These are phyloP conservation scores for Cirrhinus mrigala DNA, from an alignment of 2,797 vertebrate genomes.

Conservation along the genomic window DNA sequence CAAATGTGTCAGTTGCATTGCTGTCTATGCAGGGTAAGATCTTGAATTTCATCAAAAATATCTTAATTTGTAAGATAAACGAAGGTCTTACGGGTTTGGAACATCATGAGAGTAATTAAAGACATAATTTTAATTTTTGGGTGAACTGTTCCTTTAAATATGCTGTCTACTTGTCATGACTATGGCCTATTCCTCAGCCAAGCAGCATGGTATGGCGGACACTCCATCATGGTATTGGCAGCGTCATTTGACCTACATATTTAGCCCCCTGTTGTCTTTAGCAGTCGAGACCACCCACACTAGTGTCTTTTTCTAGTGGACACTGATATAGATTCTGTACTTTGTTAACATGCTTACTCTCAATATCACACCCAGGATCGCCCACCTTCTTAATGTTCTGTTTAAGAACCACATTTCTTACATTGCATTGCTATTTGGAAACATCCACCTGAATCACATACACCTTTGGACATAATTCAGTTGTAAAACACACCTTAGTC, in stretches of 20 bases:
- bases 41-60: too few relatives aligned
- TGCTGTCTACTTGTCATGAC: neutral
- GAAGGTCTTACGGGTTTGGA: too few relatives aligned
- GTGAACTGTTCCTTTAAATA: neutral
- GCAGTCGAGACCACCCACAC: slow-evolving; percentile 40
- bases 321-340: neutral
- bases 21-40: too few relatives aligned
- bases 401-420: neutral
- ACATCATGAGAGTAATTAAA: too few relatives aligned
- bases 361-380: neutral
- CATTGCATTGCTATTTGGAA: neutral
- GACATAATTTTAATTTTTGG: too few relatives aligned
- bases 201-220: neutral
- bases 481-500: neutral
- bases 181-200: neutral
- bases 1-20: too few relatives aligned
- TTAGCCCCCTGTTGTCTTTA: slow-evolving; percentile 24
- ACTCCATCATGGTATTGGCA: slow-evolving; percentile 35
- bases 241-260: slow-evolving; percentile 19
- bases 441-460: neutral
- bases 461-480: neutral
- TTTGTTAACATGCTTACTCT: neutral
- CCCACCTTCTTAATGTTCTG: neutral
- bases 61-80: too few relatives aligned
- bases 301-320: slow-evolving; percentile 3